phyloP scores from a whole-genome alignment of 2,797 vertebrate genomes.

The Gila robusta region DNA sequence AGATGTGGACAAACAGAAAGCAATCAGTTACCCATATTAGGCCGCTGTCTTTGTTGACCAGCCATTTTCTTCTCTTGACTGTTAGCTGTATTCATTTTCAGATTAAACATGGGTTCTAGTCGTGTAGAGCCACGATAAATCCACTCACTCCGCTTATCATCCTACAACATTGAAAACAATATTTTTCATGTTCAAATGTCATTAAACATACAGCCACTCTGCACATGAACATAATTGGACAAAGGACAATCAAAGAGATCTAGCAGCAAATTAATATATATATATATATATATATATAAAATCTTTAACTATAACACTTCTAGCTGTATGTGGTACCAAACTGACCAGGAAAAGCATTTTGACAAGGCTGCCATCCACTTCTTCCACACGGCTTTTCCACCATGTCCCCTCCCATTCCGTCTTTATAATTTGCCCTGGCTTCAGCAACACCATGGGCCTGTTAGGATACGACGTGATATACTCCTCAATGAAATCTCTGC shows the following conservation, averaged over 20 bases:
- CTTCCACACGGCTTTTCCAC: conserved; percentile 98
- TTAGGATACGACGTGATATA: conserved; percentile 98
- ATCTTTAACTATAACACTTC: background rate
- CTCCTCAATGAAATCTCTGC: conserved; percentile 95
- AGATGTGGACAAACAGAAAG: background rate
- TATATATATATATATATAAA: no score
- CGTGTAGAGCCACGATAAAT: conserved; percentile 97
- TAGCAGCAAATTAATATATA: background rate
- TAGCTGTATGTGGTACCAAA: background rate
- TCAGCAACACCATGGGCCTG: conserved; percentile 98
- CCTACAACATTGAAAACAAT: conserved; percentile 69
- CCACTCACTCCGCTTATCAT: conserved; percentile 98
- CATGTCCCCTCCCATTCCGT: conserved; percentile 99
- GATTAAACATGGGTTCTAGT: conserved; percentile 98
- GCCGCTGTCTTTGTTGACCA: conserved; percentile 89
- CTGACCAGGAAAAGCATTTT: conserved; percentile 97
- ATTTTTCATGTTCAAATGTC: background rate
- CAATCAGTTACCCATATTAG: conserved; percentile 87
- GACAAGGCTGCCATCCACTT: conserved; percentile 96
- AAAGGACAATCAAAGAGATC: background rate
- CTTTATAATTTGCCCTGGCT: conserved; percentile 94
- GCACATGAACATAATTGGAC: background rate
- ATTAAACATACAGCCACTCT: background rate
- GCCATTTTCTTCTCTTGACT: conserved; percentile 93
- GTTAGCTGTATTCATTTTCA: conserved; percentile 92